Percentiles rank a stretch among this genome's conserved stretches.
phyloP scores from a whole-genome alignment of 2,797 vertebrate species.

The Gorsachius magnificus region DNA sequence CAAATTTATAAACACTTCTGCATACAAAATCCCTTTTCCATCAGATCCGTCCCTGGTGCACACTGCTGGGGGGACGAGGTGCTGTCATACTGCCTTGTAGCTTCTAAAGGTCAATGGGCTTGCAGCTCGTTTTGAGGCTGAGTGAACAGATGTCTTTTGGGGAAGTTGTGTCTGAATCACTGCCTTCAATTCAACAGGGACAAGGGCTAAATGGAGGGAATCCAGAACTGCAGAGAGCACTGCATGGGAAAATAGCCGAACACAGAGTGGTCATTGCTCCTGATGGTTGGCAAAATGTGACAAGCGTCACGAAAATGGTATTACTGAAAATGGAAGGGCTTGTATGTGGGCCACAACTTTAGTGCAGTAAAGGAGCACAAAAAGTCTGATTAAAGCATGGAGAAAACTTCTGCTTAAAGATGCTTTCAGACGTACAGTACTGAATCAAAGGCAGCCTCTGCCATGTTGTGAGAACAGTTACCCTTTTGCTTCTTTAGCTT shows the following conservation, averaged over 20 bases:
- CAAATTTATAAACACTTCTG: not conserved
- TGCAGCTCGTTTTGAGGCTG: not conserved
- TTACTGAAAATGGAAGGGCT: not conserved
- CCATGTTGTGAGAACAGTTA: not conserved
- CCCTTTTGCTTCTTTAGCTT: not conserved
- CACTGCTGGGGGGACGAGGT: not conserved
- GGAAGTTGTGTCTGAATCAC: not conserved
- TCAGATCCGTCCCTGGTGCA: accelerated
- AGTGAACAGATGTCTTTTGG: not conserved
- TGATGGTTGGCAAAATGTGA: not conserved
- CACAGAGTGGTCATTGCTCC: not conserved
- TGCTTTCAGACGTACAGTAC: not conserved
- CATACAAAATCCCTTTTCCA: not conserved
- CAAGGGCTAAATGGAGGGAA: not conserved
- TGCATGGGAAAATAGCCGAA: not conserved
- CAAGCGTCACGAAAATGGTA: not conserved
- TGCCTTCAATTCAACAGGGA: not conserved
- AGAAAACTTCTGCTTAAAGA: not conserved
- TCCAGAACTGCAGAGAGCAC: not conserved
- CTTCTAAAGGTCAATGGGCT: constrained; percentile 2
- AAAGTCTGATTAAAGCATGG: not conserved
- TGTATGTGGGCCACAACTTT: not conserved
- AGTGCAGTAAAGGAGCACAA: not conserved
- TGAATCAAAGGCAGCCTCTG: not conserved
- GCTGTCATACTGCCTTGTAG: not conserved